Percentiles rank a stretch among this genome's conserved stretches.
These are phyloP conservation scores for Grammatotria lemairii DNA, from an alignment of 2,113 vertebrate genomes.

Conservation along the genomic window DNA sequence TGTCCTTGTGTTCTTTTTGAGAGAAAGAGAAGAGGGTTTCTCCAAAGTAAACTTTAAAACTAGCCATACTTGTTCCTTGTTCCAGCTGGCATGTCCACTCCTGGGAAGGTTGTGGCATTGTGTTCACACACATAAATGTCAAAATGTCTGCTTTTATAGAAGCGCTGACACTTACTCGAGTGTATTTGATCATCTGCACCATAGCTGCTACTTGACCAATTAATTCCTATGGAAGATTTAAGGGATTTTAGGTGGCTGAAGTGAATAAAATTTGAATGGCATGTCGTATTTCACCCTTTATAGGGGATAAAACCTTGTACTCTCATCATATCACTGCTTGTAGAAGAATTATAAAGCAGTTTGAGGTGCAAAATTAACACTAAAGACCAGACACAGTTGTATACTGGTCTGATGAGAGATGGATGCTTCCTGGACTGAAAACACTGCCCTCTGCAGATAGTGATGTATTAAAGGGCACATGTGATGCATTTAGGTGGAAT, in stretches of 20 bases:
- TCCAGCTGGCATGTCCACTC: not conserved
- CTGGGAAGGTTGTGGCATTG: not conserved
- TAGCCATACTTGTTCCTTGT: not conserved
- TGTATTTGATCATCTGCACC: not conserved
- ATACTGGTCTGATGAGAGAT: not conserved
- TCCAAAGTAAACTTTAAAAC: not conserved
- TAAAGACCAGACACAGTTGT: not conserved
- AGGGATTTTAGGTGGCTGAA: not conserved
- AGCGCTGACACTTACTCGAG: not conserved
- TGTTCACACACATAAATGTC: not conserved
- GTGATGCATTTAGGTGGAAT: not conserved
- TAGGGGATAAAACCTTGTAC: not conserved
- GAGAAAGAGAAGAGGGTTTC: not conserved
- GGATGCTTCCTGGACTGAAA: not conserved
- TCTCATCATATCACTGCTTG: not conserved
- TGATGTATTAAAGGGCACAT: not conserved
- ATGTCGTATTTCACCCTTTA: not conserved
- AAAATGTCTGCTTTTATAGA: not conserved
- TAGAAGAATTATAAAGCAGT: not conserved
- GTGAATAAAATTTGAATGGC: not conserved
- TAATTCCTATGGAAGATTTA: not conserved
- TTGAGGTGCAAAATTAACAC: not conserved
- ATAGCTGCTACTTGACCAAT: not conserved
- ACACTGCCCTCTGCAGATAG: conserved; percentile 24
- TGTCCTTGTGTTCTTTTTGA: not conserved